phyloP scores from a whole-genome alignment of 2,888 invertebrate genomes.

The Orchesella flavescens region DNA sequence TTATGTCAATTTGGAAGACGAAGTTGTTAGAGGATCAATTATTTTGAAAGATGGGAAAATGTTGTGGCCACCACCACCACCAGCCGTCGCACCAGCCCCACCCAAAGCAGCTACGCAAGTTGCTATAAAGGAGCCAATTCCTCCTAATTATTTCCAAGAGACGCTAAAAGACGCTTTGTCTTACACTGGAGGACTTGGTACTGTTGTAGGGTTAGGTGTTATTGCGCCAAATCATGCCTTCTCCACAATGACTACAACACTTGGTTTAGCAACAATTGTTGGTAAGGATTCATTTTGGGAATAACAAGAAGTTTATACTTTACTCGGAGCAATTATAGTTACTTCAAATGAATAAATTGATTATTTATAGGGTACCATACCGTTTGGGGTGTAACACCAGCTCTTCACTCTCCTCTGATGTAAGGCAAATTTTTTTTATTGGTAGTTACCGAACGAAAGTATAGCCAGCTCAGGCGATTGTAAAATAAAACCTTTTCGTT shows the following conservation, averaged over 20 bases:
- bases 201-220: conserved; percentile 81
- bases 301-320: not conserved
- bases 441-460: no score
- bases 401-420: conserved; percentile 81
- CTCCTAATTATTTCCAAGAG: conserved; percentile 81
- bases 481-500: no score
- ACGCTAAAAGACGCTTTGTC: conserved; percentile 81
- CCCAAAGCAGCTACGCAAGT: conserved; percentile 75
- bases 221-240: conserved; percentile 89
- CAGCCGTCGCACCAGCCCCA: conserved; percentile 77
- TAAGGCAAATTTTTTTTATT: not conserved
- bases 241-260: conserved; percentile 89
- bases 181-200: conserved; percentile 84
- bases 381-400: conserved; percentile 93
- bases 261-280: conserved; percentile 87
- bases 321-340: no score
- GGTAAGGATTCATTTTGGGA: conserved; percentile 71
- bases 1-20: conserved; percentile 86
- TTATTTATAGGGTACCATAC: conserved; percentile 81
- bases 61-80: conserved; percentile 86
- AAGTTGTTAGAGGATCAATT: conserved; percentile 89
- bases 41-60: conserved; percentile 84
- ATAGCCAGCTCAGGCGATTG: no score
- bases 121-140: conserved; percentile 75
- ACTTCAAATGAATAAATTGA: no score